phyloP scores from a whole-genome alignment of 1,140 invertebrate genomes.

The Euborellia annulipes region DNA sequence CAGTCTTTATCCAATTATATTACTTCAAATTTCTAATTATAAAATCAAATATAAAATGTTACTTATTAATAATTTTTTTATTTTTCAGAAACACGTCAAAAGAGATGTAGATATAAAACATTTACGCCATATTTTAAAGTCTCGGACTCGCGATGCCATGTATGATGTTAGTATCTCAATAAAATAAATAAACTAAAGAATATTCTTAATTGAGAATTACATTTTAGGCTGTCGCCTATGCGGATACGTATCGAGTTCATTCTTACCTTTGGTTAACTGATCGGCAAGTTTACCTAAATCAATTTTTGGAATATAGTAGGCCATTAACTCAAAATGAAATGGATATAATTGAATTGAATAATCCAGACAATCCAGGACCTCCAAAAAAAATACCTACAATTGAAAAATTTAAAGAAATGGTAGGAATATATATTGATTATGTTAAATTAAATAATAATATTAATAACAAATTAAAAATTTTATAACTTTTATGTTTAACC shows the following conservation, averaged over 20 bases:
- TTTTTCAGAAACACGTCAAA: too few relatives aligned
- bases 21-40: too few relatives aligned
- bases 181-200: not conserved
- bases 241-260: conserved; percentile 19
- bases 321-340: conserved; percentile 39
- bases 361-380: conserved; percentile 25
- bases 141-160: too few relatives aligned
- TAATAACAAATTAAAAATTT: not conserved
- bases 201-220: conserved; percentile 3
- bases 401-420: conserved; percentile 41
- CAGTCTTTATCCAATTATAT: too few relatives aligned
- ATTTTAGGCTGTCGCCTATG: conserved; percentile 16
- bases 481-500: not conserved
- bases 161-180: not conserved
- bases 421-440: conserved; percentile 14
- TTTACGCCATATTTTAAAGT: too few relatives aligned
- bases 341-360: conserved; percentile 33
- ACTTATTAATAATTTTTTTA: too few relatives aligned
- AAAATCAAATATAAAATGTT: too few relatives aligned
- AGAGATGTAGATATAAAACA: too few relatives aligned
- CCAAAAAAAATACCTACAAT: conserved; percentile 35
- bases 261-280: conserved; percentile 51
- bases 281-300: conserved; percentile 38
- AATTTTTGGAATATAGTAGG: conserved; percentile 48
- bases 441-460: not conserved